phyloP scores from a whole-genome alignment of 2,113 vertebrate genomes.

The Urocynchramus pylzowi region DNA sequence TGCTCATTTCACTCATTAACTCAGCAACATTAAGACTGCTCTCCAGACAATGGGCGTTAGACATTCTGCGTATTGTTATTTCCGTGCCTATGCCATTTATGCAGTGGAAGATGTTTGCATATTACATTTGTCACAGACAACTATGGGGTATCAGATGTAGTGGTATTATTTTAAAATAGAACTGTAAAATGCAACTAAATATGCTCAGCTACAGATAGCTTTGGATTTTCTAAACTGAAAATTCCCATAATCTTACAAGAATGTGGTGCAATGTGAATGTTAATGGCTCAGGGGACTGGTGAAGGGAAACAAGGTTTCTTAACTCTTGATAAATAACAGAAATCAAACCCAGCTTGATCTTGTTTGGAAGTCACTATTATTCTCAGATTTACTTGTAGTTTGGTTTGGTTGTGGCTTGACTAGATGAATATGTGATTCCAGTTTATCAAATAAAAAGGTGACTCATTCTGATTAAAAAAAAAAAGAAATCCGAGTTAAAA shows the following conservation, averaged over 20 bases:
- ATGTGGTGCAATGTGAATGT: slow-evolving; percentile 29
- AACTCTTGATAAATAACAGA: slow-evolving; percentile 48
- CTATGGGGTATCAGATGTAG: slow-evolving; percentile 51
- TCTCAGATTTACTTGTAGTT: background rate
- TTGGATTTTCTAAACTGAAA: slow-evolving; percentile 48
- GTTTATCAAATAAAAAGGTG: background rate
- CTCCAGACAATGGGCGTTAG: slow-evolving; percentile 39
- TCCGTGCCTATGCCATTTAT: slow-evolving; percentile 27
- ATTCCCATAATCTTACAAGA: slow-evolving; percentile 58
- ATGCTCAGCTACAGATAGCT: slow-evolving; percentile 29
- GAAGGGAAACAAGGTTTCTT: slow-evolving; percentile 33
- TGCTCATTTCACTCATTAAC: slow-evolving; percentile 50
- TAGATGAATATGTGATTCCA: background rate
- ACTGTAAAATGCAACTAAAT: slow-evolving; percentile 57
- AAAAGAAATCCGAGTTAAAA: background rate
- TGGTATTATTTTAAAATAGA: slow-evolving; percentile 48
- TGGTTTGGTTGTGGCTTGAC: slow-evolving; percentile 16
- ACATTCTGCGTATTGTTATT: slow-evolving; percentile 21
- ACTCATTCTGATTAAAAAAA: background rate
- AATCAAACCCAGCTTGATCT: slow-evolving; percentile 38
- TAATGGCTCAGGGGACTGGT: slow-evolving; percentile 27
- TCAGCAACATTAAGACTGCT: slow-evolving; percentile 28
- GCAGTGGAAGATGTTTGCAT: slow-evolving; percentile 18
- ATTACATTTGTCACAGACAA: slow-evolving; percentile 63
- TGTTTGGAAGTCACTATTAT: slow-evolving; percentile 5